Evolutionary conservation across 2,797 vertebrate genomes (phyloP), one percentile per base, ranked within the genome.

Genomic region (Rhincodon typus): DNA sequence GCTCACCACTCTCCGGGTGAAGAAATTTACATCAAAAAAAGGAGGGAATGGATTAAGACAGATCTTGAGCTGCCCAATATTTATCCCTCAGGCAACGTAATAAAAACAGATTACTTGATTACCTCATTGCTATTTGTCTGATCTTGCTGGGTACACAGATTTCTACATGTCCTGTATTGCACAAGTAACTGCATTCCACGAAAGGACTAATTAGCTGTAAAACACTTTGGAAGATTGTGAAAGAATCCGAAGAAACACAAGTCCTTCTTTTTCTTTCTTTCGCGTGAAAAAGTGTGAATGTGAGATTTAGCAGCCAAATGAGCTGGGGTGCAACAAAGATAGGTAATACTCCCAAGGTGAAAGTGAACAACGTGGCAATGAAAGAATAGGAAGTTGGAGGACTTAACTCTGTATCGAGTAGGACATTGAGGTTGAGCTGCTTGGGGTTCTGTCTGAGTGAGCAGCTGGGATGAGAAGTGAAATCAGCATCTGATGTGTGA

Each of bases 391-490:
- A 84, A 23, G 8, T 84, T 46, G 23, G 82, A 46, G 21, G 82
- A 12, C 21, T 84, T 21, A 84, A 57, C 46, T 88, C 86, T 57
- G 27, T 27, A 57, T 15, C 57, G 86, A 88, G 86, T 50, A 88
- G 12, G 25, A 57, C 25, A 88, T 34, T 50, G 53, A 30, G 46
- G 86, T 23, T 87, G 86, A 57, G 86, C 86, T 88, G 86, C 27
- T 88, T 30, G 53, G 50, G 50, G 86, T 53, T 88, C 50, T 30
- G 46, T 88, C 86, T 57, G 86, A 88, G 86, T 30, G 53, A 88
- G 86, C 86, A 88, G 86, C 86, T 88, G 86, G 30, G 50, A 88
- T 53, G 46, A 88, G 86, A 88, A 88, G 34, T 57, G 86, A 27
- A 88, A 57, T 57, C 53, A 50, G 86, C 53, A 88, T 34, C 86